Conservation (phyloP, 2,797 vertebrate genomes). For the Basileuterus tristriatus region DNA sequence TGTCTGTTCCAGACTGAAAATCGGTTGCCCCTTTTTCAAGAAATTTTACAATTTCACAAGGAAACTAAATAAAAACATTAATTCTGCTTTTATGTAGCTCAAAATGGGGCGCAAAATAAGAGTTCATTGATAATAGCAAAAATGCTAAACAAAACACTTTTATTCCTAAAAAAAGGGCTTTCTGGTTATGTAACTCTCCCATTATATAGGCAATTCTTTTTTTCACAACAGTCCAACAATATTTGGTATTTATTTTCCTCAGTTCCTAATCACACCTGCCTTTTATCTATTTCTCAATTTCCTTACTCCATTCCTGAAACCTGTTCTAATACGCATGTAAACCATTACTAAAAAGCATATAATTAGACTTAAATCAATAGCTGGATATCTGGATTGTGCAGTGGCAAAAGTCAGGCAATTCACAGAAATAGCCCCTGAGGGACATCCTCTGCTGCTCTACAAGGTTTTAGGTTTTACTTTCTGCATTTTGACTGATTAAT, state of each 20-base stretch:
- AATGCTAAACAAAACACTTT: not conserved
- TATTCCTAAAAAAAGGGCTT: not conserved
- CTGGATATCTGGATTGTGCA: constrained; percentile 66
- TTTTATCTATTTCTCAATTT: constrained; percentile 29
- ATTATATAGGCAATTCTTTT: not conserved
- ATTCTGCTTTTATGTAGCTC: not conserved
- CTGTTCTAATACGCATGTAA: constrained; percentile 63
- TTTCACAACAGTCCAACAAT: not conserved
- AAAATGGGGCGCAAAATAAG: not conserved
- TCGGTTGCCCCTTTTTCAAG: not conserved
- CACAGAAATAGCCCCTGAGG: constrained; percentile 63
- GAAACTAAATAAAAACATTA: not conserved
- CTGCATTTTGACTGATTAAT: constrained; percentile 80
- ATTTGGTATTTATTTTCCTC: not conserved
- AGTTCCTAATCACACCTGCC: not conserved
- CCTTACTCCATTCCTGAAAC: constrained; percentile 32
- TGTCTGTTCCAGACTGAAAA: not conserved
- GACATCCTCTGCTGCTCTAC: constrained; percentile 66
- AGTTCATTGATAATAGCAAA: not conserved
- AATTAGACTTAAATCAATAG: constrained; percentile 78
- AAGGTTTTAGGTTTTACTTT: constrained; percentile 66
- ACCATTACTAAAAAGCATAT: constrained; percentile 74
- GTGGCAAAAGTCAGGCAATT: constrained; percentile 73
- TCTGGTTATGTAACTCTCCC: not conserved
- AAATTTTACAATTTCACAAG: not conserved